Conservation (phyloP, 2,113 vertebrate species). For the Gambusia holbrooki region DNA sequence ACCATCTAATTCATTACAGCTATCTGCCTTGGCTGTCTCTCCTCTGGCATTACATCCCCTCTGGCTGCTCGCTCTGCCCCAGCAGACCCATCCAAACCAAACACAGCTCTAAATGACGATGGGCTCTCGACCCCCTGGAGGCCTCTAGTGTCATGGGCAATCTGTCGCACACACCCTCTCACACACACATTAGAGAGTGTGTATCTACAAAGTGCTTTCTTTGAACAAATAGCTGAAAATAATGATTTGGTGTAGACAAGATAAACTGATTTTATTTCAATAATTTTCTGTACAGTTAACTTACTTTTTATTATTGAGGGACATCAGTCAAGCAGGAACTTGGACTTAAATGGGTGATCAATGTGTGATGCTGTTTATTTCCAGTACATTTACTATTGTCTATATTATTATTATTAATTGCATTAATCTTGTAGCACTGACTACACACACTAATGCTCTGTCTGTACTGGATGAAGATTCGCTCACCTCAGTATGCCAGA, state of each 20-base stretch:
- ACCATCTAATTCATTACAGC: conserved; percentile 66
- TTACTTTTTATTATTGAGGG: not conserved
- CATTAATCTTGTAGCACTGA: too few relatives aligned
- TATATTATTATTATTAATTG: too few relatives aligned
- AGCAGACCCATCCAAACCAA: conserved; percentile 54
- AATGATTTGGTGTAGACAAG: not conserved
- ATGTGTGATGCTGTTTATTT: too few relatives aligned
- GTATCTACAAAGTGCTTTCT: not conserved
- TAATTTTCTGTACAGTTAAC: too few relatives aligned
- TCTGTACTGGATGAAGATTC: not conserved
- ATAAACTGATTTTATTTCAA: not conserved
- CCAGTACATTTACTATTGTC: too few relatives aligned
- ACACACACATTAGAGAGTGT: not conserved
- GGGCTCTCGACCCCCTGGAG: conserved; percentile 28
- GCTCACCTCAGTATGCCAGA: not conserved
- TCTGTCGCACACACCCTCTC: not conserved
- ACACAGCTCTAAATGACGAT: conserved; percentile 54
- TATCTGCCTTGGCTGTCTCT: conserved; percentile 62
- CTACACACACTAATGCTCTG: not conserved
- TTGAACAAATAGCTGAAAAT: not conserved
- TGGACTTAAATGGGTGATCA: too few relatives aligned
- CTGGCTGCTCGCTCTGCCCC: conserved; percentile 52
- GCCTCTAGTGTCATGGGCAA: conserved; percentile 38
- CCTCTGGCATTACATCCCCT: conserved; percentile 55
- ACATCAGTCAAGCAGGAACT: too few relatives aligned